phyloP scores from a whole-genome alignment of 2,113 vertebrate genomes.

The Oncorhynchus gorbuscha region DNA sequence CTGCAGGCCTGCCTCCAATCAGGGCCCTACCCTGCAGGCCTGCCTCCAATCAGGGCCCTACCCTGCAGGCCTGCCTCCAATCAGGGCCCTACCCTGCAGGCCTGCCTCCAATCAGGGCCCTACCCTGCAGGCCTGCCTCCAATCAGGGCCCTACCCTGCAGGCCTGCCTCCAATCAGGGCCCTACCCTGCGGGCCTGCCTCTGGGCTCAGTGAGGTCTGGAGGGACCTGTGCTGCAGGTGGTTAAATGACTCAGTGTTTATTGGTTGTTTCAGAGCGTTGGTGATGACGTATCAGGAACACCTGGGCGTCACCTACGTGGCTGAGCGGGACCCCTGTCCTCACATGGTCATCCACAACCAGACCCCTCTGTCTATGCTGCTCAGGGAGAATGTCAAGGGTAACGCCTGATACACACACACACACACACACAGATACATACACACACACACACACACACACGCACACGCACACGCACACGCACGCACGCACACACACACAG shows the following conservation, averaged over 20 bases:
- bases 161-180: constrained; percentile 12
- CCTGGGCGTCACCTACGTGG: constrained; percentile 86
- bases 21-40: constrained; percentile 8
- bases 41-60: constrained; percentile 33
- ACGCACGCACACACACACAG: too few species aligned
- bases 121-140: constrained; percentile 11
- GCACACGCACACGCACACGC: too few species aligned
- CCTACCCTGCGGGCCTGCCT: neutral
- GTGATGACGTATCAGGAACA: constrained; percentile 90
- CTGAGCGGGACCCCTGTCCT: constrained; percentile 88
- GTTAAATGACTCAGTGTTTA: constrained; percentile 19
- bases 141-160: constrained; percentile 20
- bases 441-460: too few species aligned
- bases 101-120: constrained; percentile 12
- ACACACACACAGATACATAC: too few species aligned
- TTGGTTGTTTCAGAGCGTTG: constrained; percentile 76
- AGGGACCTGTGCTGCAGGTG: constrained; percentile 2
- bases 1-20: constrained; percentile 26
- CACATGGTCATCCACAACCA: constrained; percentile 90
- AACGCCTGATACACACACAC: neutral
- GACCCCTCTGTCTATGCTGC: constrained; percentile 82
- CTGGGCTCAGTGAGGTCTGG: neutral
- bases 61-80: constrained; percentile 20
- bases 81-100: constrained; percentile 18
- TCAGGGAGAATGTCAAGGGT: constrained; percentile 93